phyloP scores from a whole-genome alignment of 2,888 invertebrate species.

The Tipula lateralis region DNA sequence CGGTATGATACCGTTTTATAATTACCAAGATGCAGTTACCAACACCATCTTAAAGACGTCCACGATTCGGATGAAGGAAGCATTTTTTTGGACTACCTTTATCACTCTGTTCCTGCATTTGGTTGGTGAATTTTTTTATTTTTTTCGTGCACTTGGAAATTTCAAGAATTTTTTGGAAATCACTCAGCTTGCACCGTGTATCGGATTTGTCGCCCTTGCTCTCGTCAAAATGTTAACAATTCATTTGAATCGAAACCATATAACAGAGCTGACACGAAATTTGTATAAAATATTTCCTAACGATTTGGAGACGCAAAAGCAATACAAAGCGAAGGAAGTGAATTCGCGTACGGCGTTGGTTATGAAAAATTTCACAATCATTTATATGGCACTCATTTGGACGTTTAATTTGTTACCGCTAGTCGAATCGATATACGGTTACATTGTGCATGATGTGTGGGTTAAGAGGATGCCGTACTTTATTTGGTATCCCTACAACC shows the following conservation, averaged over 20 bases:
- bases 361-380: slow-evolving; percentile 38
- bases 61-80: not conserved
- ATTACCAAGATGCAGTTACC: not conserved
- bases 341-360: slow-evolving; percentile 29
- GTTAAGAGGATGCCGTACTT: slow-evolving; percentile 33
- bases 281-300: slow-evolving; percentile 41
- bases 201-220: slow-evolving; percentile 39
- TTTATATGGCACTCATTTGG: slow-evolving; percentile 41
- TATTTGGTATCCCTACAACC: slow-evolving; percentile 36
- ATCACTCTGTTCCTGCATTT: slow-evolving; percentile 30
- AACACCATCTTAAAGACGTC: not conserved
- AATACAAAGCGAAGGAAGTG: not conserved
- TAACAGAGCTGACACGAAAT: slow-evolving; percentile 38
- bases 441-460: slow-evolving; percentile 30
- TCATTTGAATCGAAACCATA: slow-evolving; percentile 36
- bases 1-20: not conserved
- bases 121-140: slow-evolving; percentile 40
- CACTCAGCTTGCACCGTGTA: slow-evolving; percentile 41
- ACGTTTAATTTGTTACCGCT: slow-evolving; percentile 41
- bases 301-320: slow-evolving; percentile 29
- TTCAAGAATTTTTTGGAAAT: slow-evolving; percentile 42
- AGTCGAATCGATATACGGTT: slow-evolving; percentile 31
- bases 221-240: slow-evolving; percentile 41
- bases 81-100: not conserved
- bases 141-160: slow-evolving; percentile 39